Evolutionary conservation across 2,888 invertebrate species (phyloP).

Genomic region (Drosophila algonquin): DNA sequence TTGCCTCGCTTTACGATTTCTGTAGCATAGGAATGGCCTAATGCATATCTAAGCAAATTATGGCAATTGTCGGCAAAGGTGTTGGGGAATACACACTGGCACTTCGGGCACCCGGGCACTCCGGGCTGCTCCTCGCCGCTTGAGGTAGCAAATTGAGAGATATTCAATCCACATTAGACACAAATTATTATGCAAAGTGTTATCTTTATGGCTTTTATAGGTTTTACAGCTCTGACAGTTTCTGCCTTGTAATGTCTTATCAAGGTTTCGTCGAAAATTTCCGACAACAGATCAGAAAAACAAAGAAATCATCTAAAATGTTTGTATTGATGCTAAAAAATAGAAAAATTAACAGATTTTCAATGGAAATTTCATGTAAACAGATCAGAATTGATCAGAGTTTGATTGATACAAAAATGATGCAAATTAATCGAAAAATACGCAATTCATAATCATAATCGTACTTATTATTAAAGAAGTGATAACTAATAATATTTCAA

Average conservation of each 20-base stretch:
- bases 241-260: not conserved
- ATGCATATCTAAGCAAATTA: constrained; percentile 35
- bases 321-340: not conserved
- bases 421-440: too few species aligned
- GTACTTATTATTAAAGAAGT: too few species aligned
- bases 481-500: not conserved
- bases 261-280: not conserved
- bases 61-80: constrained; percentile 57
- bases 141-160: constrained; percentile 32
- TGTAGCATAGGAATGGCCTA: constrained; percentile 37
- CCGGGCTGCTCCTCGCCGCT: constrained; percentile 11
- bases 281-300: not conserved
- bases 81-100: constrained; percentile 3
- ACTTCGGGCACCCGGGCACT: constrained; percentile 7
- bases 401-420: not conserved
- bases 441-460: not conserved
- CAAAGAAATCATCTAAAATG: not conserved
- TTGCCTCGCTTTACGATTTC: constrained; percentile 46
- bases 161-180: constrained; percentile 30
- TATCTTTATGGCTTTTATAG: constrained; percentile 13
- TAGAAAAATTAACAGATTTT: not conserved
- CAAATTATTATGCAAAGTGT: constrained; percentile 39
- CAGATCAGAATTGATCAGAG: not conserved
- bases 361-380: too few species aligned
- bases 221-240: constrained; percentile 9